Conservation (phyloP, 2,888 invertebrate genomes). For the Sphaeridia pumilis region DNA sequence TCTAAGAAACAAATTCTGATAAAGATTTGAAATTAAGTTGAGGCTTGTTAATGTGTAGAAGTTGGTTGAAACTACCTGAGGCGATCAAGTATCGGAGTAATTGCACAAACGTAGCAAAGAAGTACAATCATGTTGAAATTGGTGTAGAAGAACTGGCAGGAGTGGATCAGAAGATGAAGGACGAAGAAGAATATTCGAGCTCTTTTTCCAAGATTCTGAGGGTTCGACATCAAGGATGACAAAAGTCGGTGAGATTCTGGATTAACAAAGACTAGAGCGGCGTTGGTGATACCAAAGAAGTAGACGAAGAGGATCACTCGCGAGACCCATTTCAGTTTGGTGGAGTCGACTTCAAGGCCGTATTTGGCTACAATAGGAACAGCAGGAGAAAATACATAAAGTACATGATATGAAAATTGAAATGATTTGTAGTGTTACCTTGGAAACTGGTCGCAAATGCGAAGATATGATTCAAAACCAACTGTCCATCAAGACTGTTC, state of each 20-base stretch:
- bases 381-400: no score
- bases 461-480: no score
- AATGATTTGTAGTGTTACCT: no score
- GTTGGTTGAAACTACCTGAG: neutral
- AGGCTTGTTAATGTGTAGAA: neutral
- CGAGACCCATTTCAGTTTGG: neutral
- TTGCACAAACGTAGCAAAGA: neutral
- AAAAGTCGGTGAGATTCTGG: neutral
- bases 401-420: neutral
- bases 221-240: neutral
- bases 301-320: neutral
- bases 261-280: neutral
- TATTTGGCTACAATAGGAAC: neutral
- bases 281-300: neutral
- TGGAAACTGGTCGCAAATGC: no score
- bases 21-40: no score
- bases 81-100: neutral
- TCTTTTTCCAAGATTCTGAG: neutral
- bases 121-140: neutral
- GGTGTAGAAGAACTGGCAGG: neutral
- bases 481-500: no score
- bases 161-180: neutral
- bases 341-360: neutral
- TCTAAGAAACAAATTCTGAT: no score
- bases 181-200: neutral